Base-by-base conservation (phyloP, 2,888 invertebrate genomes). In the Eupelmus urozonus region DNA sequence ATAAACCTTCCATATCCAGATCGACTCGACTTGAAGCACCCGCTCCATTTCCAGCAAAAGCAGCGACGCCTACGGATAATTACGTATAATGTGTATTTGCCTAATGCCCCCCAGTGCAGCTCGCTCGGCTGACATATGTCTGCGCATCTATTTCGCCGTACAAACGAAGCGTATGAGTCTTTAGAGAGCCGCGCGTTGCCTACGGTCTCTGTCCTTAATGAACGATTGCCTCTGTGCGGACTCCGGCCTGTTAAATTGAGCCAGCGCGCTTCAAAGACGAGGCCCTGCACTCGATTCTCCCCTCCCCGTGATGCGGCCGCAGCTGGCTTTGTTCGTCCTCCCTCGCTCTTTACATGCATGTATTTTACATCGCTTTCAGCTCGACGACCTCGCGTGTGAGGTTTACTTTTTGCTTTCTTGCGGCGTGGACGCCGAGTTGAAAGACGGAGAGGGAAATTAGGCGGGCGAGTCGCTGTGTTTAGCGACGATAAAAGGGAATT, bases 231-330 rank as follows among this genome's bases (percentile, higher is more conserved):
- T 73, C 9, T 55, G 45, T 55, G 29, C n/a, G n/a, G 51, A 42
- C 23, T 1, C 18, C n/a, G 55, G 71, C 75, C 81, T 81, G 80
- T 82, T 83, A 83, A 84, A 84, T 84, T 84, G n/a, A 82, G 73
- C 80, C 81, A 75, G n/a, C n/a, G 34, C 29, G 73, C 81, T 82
- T 83, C 82, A 83, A 84, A 84, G 83, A 78, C 77, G 73, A 67
- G 81, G 79, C 72, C 78, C 81, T 81, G 57, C 25, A 59, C 70
- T 70, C 49, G 1, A 62, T 62, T 62, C 40, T 20, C 23, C 51
- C 34, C 11, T 60, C 40, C 23, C 9, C 27, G 2, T 2, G 16
- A 45, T 16, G 2, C 9, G 4, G n/a, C n/a, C 9, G 4, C 45
- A 9, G 45, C 13, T 45, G 7, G 4, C 16, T 13, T 45, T 5